Percentiles rank a stretch among this genome's conserved stretches.
phyloP scores from a whole-genome alignment of 2,888 invertebrate species.

The Cosmorhoe ocellata region DNA sequence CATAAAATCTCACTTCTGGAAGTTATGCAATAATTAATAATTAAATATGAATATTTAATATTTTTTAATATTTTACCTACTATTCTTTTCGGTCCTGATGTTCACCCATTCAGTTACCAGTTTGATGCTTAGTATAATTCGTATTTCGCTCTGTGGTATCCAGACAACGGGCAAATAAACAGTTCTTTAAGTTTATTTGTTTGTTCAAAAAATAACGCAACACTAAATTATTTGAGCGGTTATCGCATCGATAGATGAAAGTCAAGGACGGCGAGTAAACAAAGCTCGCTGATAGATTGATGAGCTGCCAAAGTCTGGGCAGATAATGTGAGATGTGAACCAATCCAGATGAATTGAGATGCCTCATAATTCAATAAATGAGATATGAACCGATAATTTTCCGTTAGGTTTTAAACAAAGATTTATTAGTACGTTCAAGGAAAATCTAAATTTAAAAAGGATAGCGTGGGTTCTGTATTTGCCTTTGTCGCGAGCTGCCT shows the following conservation, averaged over 20 bases:
- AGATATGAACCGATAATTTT: conserved; percentile 3
- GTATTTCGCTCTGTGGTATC: no score
- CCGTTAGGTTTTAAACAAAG: no score
- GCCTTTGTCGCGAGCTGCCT: neutral
- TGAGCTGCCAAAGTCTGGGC: conserved; percentile 40
- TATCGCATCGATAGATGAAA: conserved; percentile 32
- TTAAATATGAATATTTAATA: no score
- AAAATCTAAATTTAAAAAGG: no score
- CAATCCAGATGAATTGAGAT: conserved; percentile 37
- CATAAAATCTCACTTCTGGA: no score
- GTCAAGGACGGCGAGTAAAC: conserved; percentile 42
- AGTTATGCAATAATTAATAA: no score
- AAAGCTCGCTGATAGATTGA: conserved; percentile 43
- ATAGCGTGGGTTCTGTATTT: no score
- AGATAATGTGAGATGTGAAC: conserved; percentile 42
- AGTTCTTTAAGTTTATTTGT: conserved; percentile 3
- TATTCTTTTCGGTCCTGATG: no score
- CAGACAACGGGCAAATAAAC: neutral
- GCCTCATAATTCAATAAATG: conserved; percentile 3
- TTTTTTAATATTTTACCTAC: no score
- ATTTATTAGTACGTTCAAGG: no score
- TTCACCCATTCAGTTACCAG: no score
- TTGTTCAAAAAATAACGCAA: conserved; percentile 19
- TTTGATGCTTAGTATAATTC: no score
- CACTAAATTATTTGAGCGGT: conserved; percentile 34